phyloP scores from a whole-genome alignment of 2,888 invertebrate species.

The Neoitamus cyanurus region DNA sequence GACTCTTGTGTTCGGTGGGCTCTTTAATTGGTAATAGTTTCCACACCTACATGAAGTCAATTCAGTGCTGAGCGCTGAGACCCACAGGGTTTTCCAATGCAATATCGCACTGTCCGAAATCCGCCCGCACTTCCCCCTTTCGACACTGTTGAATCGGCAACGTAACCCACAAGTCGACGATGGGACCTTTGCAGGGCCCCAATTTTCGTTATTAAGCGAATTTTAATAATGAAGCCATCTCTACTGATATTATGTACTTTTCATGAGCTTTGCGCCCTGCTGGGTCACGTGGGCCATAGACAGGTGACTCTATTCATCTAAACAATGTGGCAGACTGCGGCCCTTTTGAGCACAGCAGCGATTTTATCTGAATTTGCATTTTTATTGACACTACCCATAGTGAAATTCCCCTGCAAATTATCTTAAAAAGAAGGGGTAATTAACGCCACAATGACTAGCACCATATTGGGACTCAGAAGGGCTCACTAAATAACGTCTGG shows the following conservation, averaged over 20 bases:
- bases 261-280: not conserved
- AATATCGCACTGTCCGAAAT: not conserved
- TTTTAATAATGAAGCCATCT: constrained; percentile 4
- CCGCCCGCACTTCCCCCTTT: not conserved
- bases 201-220: not conserved
- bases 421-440: not conserved
- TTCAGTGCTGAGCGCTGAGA: not conserved
- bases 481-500: not conserved
- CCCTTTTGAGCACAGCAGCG: not conserved
- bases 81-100: not conserved
- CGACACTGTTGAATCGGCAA: not conserved
- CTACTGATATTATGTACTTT: not conserved
- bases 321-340: not conserved
- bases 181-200: not conserved
- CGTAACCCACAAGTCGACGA: not conserved
- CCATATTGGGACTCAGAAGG: not conserved
- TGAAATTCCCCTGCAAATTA: not conserved
- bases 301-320: not conserved
- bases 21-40: constrained; percentile 39
- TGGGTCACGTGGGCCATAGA: not conserved
- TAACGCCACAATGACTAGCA: not conserved
- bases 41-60: constrained; percentile 5
- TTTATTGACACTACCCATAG: not conserved
- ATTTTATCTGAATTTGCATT: not conserved
- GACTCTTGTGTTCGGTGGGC: not conserved